These are phyloP conservation scores for Allygus modestus DNA, from an alignment of 2,888 invertebrate species.

Conservation along the genomic window DNA sequence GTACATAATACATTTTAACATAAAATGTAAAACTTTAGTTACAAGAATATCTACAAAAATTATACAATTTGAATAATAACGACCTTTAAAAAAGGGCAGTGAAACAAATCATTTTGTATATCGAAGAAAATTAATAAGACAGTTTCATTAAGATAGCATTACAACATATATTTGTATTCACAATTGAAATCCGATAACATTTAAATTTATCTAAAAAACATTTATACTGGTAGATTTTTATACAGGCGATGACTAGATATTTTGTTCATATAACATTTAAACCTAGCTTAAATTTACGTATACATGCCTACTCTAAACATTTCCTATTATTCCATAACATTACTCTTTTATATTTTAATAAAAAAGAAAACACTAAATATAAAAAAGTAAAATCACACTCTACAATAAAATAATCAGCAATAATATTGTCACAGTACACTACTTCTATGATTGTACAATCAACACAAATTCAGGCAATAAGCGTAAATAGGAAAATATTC, in stretches of 20 bases:
- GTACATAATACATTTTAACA: neutral
- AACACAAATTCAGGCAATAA: neutral
- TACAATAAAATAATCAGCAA: neutral
- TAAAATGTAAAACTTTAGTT: neutral
- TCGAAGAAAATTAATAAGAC: neutral
- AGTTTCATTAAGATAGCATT: neutral
- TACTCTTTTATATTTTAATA: neutral
- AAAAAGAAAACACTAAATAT: neutral
- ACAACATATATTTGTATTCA: neutral
- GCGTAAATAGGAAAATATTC: neutral
- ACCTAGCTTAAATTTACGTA: neutral
- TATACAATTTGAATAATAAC: neutral
- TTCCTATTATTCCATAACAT: neutral
- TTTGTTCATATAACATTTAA: neutral
- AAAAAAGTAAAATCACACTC: neutral
- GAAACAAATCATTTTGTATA: neutral
- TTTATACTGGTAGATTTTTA: neutral
- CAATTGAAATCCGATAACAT: no score
- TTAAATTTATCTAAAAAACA: neutral
- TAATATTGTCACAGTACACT: neutral
- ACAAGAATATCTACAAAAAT: neutral
- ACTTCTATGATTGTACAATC: conserved; percentile 5
- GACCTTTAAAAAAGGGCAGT: no score
- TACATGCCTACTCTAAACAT: conserved; percentile 14
- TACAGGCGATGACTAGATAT: conserved; percentile 29